Conservation (phyloP, 2,113 vertebrate genomes). For the Neodon shergylaensis region DNA sequence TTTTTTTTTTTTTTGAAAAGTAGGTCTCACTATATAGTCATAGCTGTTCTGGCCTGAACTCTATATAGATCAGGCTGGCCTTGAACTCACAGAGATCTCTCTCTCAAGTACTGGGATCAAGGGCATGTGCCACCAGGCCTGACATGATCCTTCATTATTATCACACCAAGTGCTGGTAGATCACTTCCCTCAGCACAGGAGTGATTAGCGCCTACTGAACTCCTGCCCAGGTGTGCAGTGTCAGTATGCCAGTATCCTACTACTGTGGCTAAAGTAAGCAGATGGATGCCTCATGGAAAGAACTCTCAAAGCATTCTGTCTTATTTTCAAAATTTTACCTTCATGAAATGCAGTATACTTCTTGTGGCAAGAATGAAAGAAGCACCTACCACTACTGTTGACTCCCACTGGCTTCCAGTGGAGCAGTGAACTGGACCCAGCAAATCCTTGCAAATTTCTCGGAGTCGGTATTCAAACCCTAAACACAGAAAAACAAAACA, state of each 20-base stretch:
- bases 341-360: constrained; percentile 35
- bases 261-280: too few species aligned
- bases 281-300: neutral
- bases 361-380: constrained; percentile 46
- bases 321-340: constrained; percentile 26
- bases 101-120: neutral
- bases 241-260: neutral
- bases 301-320: neutral
- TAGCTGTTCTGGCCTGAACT: neutral
- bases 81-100: neutral
- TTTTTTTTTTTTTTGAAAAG: too few species aligned
- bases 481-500: constrained; percentile 67
- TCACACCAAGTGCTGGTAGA: neutral
- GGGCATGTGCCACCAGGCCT: neutral
- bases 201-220: neutral
- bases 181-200: neutral
- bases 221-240: neutral
- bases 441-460: constrained; percentile 97
- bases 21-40: neutral
- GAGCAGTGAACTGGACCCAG: constrained; percentile 97
- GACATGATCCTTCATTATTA: neutral
- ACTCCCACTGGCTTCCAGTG: constrained; percentile 93
- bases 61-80: neutral
- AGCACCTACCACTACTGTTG: constrained; percentile 92
- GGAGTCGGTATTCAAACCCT: constrained; percentile 95